phyloP scores from a whole-genome alignment of 2,113 vertebrate species.

The Himantopus leucocephalus region DNA sequence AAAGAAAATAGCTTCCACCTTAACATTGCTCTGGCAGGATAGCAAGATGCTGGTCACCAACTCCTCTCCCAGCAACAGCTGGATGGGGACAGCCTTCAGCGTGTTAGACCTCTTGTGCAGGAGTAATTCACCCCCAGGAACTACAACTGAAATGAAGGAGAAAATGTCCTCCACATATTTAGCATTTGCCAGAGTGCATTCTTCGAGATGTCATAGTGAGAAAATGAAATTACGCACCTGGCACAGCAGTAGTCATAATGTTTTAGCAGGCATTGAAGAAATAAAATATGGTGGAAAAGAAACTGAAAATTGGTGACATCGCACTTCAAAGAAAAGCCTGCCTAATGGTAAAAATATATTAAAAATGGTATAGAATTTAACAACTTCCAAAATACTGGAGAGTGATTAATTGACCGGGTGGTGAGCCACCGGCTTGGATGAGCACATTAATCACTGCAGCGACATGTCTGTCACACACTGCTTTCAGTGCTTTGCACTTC shows the following conservation, averaged over 20 bases:
- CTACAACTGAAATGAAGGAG: neutral
- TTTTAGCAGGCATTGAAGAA: neutral
- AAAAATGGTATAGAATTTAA: constrained; percentile 10
- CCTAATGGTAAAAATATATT: neutral
- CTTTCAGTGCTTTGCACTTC: constrained; percentile 46
- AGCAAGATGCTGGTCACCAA: neutral
- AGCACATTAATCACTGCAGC: constrained; percentile 67
- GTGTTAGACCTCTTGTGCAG: neutral
- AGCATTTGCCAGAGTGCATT: neutral
- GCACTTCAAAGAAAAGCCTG: constrained; percentile 30
- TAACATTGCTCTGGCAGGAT: neutral
- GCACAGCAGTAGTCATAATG: neutral
- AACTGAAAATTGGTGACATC: neutral
- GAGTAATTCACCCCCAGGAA: neutral
- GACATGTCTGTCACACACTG: constrained; percentile 19
- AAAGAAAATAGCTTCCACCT: neutral
- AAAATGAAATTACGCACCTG: neutral
- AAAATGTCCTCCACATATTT: neutral
- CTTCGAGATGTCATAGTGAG: neutral
- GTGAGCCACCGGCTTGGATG: neutral
- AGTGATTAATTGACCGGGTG: constrained; percentile 59
- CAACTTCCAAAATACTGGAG: constrained; percentile 32
- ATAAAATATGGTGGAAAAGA: neutral
- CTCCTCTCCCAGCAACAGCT: neutral
- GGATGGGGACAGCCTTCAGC: neutral